Base-by-base conservation (phyloP, 2,113 vertebrate species). In the Psilopogon haemacephalus region DNA sequence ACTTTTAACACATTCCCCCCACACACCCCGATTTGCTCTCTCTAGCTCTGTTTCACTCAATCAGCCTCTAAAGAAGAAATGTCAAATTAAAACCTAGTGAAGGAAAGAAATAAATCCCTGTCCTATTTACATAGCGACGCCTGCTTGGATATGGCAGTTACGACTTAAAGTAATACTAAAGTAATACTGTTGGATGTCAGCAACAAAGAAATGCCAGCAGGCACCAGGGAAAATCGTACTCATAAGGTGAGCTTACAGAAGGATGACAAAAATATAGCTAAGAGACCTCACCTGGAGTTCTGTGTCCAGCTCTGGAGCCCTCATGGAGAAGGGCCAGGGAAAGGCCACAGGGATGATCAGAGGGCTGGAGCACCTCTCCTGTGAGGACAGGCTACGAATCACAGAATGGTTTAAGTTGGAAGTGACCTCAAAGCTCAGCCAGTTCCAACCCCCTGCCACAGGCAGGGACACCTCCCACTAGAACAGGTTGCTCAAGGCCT, bases 231-330 rank as follows among this genome's bases (percentile, higher is more conserved):
- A 97, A 93, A 70, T 89, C 92, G 96, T 95, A 95, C 96, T 94
- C 84, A 96, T 96, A 93, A 98, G 97, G 82, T 95, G 72, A 94
- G 90, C 91, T 93, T 87, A 96, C 86, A 91, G 77, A 89, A 92
- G 62, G 78, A 90, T 95, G 95, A 97, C 95, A 96, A 97, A 97
- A 95, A 96, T 83, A 93, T 52, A 80, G 48, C 91, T 97, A 97
- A 97, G 76, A 96, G 86, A 90, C 77, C 26, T 54, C 15, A 28
- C 20, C 19, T 46, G 46, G 46, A 46, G 23, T 50, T 50, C 23
- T 26, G 23, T 26, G 48, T 50, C 11, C 48, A 50, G 23, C 23
- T 26, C 48, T 50, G 48, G 48, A 50, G 48, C 48, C 48, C 48
- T 50, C 23, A 50, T 24, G 12, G 48, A 50, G 23, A 26, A 26